A percentile compares a stretch with the other conserved stretches of the same genome.
Conservation (phyloP, 2,797 vertebrate species). For the Bryconaethiops microstoma region DNA sequence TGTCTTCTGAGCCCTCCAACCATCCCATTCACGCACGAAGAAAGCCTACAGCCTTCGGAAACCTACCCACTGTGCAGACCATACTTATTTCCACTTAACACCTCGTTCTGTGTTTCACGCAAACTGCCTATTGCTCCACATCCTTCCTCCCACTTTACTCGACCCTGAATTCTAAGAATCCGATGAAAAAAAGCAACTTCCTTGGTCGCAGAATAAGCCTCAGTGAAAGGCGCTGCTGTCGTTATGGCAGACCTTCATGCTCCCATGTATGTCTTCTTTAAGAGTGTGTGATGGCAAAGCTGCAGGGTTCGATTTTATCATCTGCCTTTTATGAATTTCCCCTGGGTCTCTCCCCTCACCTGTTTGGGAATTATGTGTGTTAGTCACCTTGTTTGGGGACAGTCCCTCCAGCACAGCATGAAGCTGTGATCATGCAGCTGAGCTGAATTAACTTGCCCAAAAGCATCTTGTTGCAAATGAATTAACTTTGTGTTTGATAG, state of each 20-base stretch:
- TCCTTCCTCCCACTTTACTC: conserved; percentile 64
- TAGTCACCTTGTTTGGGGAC: conserved; percentile 65
- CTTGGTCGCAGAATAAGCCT: conserved; percentile 48
- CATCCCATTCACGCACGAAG: conserved; percentile 34
- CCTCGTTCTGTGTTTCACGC: conserved; percentile 37
- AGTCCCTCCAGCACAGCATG: conserved; percentile 53
- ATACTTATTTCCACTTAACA: conserved; percentile 57
- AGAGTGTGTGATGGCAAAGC: conserved; percentile 23
- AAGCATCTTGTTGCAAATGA: conserved; percentile 13
- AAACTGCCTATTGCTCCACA: conserved; percentile 58
- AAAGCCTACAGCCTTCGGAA: conserved; percentile 35
- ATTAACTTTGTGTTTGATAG: not conserved
- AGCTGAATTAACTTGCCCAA: conserved; percentile 22
- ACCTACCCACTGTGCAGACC: conserved; percentile 32
- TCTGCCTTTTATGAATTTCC: conserved; percentile 65
- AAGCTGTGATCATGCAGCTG: conserved; percentile 21
- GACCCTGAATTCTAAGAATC: conserved; percentile 65
- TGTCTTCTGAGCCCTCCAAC: conserved; percentile 15
- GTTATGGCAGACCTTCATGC: conserved; percentile 18
- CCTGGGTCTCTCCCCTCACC: conserved; percentile 66
- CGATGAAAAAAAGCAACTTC: conserved; percentile 59
- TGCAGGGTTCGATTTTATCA: conserved; percentile 57
- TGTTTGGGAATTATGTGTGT: conserved; percentile 61
- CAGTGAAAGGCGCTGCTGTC: not conserved
- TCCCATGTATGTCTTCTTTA: conserved; percentile 14